Base-by-base conservation (phyloP, 2,797 vertebrate species). In the Sebastes miniatus region DNA sequence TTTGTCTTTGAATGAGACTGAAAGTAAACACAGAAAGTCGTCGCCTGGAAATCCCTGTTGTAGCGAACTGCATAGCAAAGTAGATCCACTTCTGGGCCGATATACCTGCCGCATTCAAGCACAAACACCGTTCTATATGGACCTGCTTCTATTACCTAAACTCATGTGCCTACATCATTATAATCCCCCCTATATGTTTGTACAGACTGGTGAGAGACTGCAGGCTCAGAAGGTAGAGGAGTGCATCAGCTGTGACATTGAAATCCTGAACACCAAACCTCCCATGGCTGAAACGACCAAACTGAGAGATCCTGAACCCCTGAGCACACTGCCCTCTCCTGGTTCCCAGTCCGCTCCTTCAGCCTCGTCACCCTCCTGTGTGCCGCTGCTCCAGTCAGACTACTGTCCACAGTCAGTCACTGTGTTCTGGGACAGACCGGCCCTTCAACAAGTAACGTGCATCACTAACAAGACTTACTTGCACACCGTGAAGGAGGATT, bases 171-270 rank as follows among this genome's bases (percentile, higher is more conserved):
- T 16, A 18, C 6, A 39, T 69, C 7, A 20, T 27, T 25, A 6
- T 4, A 10, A 27, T 61, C 4, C 10, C 10, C 3, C 65, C 20
- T 78, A 8, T 10, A 3, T 70, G 24, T 59, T 58, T 80, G 32
- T 9, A 34, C 81, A 95, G 94, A 87, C 73, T 2, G 39, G 56
- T 50, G 76, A 88, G 39, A 82, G 36, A 69, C 36, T 94, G 67
- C 76, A 57, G 31, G 39, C 84, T 29, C 79, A 85, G 74, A 78
- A n/a, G 31, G 71, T 76, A n/a, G 91, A 93, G 29, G 94, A 95
- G 12, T 94, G 91, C 79, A 62, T 34, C 13, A 86, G 77, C 86
- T 91, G 90, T 59, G 67, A 91, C 27, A 80, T 94, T 6, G 87
- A 94, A 63, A 86, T 93, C 31, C 22, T 94, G 52, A 76, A 76